Base-by-base conservation (phyloP, 2,113 vertebrate species). In the Rattus norvegicus region DNA sequence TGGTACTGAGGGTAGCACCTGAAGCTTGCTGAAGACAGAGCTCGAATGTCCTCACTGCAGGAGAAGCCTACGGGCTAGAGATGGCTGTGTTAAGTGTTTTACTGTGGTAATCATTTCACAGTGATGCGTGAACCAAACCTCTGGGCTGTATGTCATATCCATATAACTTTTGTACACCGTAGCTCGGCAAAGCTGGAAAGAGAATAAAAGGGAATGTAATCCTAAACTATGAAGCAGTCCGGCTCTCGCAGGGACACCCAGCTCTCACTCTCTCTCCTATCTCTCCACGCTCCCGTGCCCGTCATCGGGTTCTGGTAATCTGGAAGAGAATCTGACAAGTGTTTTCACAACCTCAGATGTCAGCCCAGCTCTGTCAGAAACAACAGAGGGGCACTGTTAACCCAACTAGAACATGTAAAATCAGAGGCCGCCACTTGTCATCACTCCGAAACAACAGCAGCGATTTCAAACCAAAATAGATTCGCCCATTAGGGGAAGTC, bases 291-390 rank as follows among this genome's bases (percentile, higher is more conserved):
- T 96, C 24, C 72, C 26, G 80, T 28, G 92, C 65, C 94, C 30
- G 81, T 61, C 83, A 65, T 72, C 17, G 88, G 5, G 75, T 94
- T 43, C 69, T 49, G 79, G 8, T 54, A 81, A 77, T 76, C 73
- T 61, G 75, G 13, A 83, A 93, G 83, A 91, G 30, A 52, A 39
- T 77, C 43, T 90, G 56, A 92, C 90, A 96, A 67, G 88, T 67
- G 36, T 85, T 85, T 94, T 80, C 13, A 70, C 43, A 92, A 76
- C 24, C 77, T 96, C 72, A 95, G 95, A 94, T n/a, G 75, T 28
- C 93, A 96, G 36, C 84, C 84, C 49, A 92, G 30, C 13, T 73
- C 59, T 81, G 20, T 19, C 59, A 24, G 47, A 88, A 97, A 97
- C 70, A 33, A 10, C 72, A 93, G 81, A 93, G 61, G 83, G 75